Conservation (phyloP, 2,113 vertebrate genomes). For the Gulo gulo region DNA sequence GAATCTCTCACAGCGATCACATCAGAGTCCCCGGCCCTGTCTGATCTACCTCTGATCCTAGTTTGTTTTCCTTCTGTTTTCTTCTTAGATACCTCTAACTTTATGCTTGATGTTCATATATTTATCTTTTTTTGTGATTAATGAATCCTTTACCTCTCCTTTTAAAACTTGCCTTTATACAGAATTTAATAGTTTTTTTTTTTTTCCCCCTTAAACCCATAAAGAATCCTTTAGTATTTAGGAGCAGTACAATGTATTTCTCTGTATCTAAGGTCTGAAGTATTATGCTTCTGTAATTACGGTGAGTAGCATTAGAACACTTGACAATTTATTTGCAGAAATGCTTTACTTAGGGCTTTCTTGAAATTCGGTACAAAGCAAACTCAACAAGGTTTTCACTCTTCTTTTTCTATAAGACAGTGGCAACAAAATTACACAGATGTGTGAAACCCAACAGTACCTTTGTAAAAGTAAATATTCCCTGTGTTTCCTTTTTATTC, state of each 20-base stretch:
- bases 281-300: not conserved
- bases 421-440: not conserved
- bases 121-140: not conserved
- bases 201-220: not conserved
- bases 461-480: not conserved
- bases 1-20: not conserved
- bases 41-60: not conserved
- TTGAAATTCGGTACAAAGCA: not conserved
- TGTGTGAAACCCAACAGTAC: not conserved
- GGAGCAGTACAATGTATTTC: not conserved
- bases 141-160: not conserved
- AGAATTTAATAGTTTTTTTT: not conserved
- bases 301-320: not conserved
- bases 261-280: not conserved
- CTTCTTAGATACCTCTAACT: not conserved
- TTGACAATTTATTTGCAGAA: constrained; percentile 4
- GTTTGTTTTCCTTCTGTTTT: not conserved
- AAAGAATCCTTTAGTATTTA: not conserved
- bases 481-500: not conserved
- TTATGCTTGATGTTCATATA: not conserved
- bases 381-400: not conserved
- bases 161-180: not conserved
- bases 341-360: not conserved
- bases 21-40: not conserved
- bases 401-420: not conserved